A percentile compares a stretch with the other conserved stretches of the same genome.
Evolutionary conservation across 2,797 vertebrate species (phyloP).

Genomic region (Sarcophilus harrisii): DNA sequence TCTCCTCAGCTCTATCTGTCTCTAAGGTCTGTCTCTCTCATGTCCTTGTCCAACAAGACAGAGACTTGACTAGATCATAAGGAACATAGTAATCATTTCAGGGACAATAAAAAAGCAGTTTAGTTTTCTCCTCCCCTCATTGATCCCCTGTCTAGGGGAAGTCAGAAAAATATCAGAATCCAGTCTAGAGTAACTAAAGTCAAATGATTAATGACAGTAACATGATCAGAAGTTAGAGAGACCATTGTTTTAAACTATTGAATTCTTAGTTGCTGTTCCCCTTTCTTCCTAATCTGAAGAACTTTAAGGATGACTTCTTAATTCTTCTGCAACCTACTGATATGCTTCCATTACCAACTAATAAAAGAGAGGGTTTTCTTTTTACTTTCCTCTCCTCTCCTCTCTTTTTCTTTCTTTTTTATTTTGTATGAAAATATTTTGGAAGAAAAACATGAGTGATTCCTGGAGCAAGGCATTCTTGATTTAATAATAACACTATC

Average conservation of each 20-base stretch:
- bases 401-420: not conserved
- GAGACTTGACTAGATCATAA: not conserved
- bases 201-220: not conserved
- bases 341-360: not conserved
- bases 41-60: not conserved
- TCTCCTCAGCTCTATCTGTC: not conserved
- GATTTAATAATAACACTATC: not conserved
- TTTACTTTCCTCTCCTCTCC: not conserved
- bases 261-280: not conserved
- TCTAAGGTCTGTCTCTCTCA: not conserved
- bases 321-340: not conserved
- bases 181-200: not conserved
- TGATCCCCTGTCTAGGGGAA: not conserved
- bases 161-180: not conserved
- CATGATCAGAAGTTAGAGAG: not conserved
- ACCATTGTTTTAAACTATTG: not conserved
- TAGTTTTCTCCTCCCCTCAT: not conserved
- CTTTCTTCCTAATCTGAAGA: not conserved
- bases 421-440: too few species aligned
- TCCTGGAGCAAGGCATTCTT: not conserved
- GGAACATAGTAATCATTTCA: not conserved
- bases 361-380: too few species aligned
- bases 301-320: not conserved
- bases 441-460: not conserved
- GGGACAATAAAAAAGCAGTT: not conserved